Conservation (phyloP, 2,888 invertebrate genomes). For the Campoplex nolae region DNA sequence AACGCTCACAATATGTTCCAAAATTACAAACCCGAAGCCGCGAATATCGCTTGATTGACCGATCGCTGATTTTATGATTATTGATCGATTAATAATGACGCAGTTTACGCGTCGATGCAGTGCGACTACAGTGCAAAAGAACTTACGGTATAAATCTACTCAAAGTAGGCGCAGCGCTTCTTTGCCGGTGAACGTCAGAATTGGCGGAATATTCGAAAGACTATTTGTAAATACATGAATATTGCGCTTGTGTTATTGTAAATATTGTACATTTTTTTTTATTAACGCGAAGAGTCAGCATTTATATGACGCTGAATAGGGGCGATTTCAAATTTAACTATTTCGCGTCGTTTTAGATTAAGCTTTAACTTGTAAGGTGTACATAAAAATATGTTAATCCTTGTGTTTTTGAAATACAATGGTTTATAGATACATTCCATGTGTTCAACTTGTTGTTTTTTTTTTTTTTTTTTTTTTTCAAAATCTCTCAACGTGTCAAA, state of each 20-base stretch:
- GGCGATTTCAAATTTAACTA: not conserved
- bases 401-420: conserved; percentile 17
- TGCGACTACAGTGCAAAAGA: not conserved
- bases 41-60: conserved; percentile 61
- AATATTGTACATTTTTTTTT: conserved; percentile 24
- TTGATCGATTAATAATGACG: not conserved
- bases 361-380: not conserved
- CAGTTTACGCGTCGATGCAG: not conserved
- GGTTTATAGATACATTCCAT: not conserved
- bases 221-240: conserved; percentile 16
- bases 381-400: conserved; percentile 9
- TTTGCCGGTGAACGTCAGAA: not conserved
- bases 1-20: conserved; percentile 74
- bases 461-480: not conserved
- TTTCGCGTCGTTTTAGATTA: conserved; percentile 4
- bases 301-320: not conserved
- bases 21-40: conserved; percentile 74
- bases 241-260: not conserved
- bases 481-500: not conserved
- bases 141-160: not conserved
- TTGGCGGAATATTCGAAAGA: not conserved
- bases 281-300: not conserved
- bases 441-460: not conserved
- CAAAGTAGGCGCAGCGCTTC: not conserved
- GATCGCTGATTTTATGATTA: not conserved